A percentile compares a stretch with the other conserved stretches of the same genome.
Evolutionary conservation across 1,140 invertebrate species (phyloP).

Genomic region (Phenacoccus solenopsis): DNA sequence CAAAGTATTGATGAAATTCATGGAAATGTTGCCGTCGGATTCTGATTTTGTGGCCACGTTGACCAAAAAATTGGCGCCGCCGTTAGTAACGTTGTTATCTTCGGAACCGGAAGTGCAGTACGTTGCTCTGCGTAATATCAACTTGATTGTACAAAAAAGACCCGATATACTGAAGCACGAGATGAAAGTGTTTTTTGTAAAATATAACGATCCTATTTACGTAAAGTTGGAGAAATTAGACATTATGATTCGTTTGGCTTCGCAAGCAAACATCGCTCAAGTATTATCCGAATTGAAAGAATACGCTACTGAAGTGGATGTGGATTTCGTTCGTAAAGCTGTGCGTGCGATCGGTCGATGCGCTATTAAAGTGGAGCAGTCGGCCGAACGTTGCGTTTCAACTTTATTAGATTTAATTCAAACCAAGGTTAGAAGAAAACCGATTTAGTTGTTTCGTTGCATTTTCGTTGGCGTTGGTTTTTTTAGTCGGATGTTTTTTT

Average conservation of each 20-base stretch:
- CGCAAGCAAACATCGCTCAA: slow-evolving; percentile 95
- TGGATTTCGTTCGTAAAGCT: slow-evolving; percentile 99
- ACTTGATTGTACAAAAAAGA: slow-evolving; percentile 97
- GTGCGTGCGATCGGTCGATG: slow-evolving; percentile 96
- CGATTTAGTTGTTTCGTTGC: background rate
- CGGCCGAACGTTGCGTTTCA: slow-evolving; percentile 95
- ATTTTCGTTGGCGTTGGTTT: background rate
- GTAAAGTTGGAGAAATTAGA: slow-evolving; percentile 99
- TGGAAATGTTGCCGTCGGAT: slow-evolving; percentile 90
- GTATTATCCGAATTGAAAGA: slow-evolving; percentile 98
- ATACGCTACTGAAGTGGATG: slow-evolving; percentile 96
- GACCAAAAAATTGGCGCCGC: slow-evolving; percentile 94
- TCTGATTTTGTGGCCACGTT: slow-evolving; percentile 88
- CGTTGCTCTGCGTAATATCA: slow-evolving; percentile 96
- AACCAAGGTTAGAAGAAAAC: slow-evolving; percentile 75
- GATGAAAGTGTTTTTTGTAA: slow-evolving; percentile 99
- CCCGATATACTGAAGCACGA: slow-evolving; percentile 99
- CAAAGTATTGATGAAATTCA: slow-evolving; percentile 94
- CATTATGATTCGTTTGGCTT: slow-evolving; percentile 98
- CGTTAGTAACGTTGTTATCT: slow-evolving; percentile 93
- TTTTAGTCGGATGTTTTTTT: background rate
- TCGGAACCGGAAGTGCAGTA: slow-evolving; percentile 99
- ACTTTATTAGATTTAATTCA: slow-evolving; percentile 98
- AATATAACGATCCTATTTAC: slow-evolving; percentile 99
- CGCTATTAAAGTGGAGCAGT: slow-evolving; percentile 98